Evolutionary conservation across 1,140 invertebrate genomes (phyloP).

Genomic region (Aphelenchoides avenae): DNA sequence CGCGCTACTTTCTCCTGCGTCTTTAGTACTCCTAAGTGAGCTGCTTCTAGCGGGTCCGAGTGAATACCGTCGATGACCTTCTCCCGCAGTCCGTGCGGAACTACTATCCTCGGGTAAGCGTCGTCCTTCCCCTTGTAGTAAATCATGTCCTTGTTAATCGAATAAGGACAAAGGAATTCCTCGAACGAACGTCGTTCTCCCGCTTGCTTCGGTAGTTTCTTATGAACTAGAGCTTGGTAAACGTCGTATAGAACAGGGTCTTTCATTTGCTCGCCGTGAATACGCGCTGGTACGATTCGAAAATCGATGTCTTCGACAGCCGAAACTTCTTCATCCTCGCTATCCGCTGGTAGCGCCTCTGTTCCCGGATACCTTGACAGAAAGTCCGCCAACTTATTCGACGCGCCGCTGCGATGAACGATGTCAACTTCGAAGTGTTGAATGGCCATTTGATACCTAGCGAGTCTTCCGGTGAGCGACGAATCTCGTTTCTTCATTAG

Average conservation of each 20-base stretch:
- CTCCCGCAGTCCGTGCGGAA: no score
- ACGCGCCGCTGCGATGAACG: slow-evolving; percentile 4
- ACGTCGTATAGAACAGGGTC: no score
- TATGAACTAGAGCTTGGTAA: background rate
- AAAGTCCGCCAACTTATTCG: slow-evolving; percentile 16
- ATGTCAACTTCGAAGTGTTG: slow-evolving; percentile 17
- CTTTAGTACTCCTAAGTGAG: slow-evolving; percentile 1
- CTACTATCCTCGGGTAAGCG: no score
- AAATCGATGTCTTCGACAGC: background rate
- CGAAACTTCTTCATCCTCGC: background rate
- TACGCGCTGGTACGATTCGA: background rate
- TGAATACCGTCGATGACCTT: slow-evolving; percentile 10
- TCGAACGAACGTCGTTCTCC: no score
- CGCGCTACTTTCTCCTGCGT: slow-evolving; percentile 11
- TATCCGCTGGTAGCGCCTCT: background rate
- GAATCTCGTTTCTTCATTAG: slow-evolving; percentile 13
- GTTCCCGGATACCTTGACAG: slow-evolving; percentile 16
- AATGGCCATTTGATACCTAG: slow-evolving; percentile 16
- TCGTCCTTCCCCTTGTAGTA: background rate
- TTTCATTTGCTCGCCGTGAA: slow-evolving; percentile 2
- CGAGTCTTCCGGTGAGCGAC: slow-evolving; percentile 20
- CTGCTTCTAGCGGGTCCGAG: slow-evolving; percentile 4
- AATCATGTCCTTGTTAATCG: slow-evolving; percentile 12
- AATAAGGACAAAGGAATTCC: no score
- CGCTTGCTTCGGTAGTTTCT: background rate